Percentiles rank a stretch among this genome's conserved stretches.
Evolutionary conservation across 2,797 vertebrate species (phyloP).

Genomic region (Danio aesculapii): DNA sequence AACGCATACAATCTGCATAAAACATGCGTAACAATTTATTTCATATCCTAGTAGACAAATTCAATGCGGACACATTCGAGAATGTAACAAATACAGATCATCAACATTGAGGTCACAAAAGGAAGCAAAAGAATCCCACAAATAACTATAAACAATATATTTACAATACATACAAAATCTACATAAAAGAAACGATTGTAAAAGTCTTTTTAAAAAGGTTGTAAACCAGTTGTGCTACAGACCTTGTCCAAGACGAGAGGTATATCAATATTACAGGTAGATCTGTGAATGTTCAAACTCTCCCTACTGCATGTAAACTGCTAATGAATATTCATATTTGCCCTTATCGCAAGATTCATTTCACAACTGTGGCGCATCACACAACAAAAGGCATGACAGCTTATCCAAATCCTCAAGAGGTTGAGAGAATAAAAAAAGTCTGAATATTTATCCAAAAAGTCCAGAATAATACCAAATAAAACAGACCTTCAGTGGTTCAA

Average conservation of each 20-base stretch:
- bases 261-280: slow-evolving; percentile 76
- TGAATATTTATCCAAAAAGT: no score
- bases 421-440: slow-evolving; percentile 2
- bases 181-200: slow-evolving; percentile 21
- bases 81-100: slow-evolving; percentile 32
- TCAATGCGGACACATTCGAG: slow-evolving; percentile 43
- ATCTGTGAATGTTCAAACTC: slow-evolving; percentile 64
- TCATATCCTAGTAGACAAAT: slow-evolving; percentile 34
- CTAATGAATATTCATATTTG: slow-evolving; percentile 10
- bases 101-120: slow-evolving; percentile 47
- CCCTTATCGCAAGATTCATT: slow-evolving; percentile 23
- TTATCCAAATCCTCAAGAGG: no score
- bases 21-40: slow-evolving; percentile 47
- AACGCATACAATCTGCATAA: slow-evolving; percentile 15
- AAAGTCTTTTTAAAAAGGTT: slow-evolving; percentile 66
- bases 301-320: slow-evolving; percentile 42
- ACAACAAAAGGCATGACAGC: not conserved
- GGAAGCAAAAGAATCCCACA: slow-evolving; percentile 38
- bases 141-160: slow-evolving; percentile 45
- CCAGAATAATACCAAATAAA: no score
- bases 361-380: slow-evolving; percentile 8
- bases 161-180: slow-evolving; percentile 48
- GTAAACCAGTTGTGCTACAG: slow-evolving; percentile 67
- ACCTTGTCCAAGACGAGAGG: slow-evolving; percentile 69
- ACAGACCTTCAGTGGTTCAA: no score